Conservation (phyloP, 1,140 invertebrate species). For the Drosophila burlai region DNA sequence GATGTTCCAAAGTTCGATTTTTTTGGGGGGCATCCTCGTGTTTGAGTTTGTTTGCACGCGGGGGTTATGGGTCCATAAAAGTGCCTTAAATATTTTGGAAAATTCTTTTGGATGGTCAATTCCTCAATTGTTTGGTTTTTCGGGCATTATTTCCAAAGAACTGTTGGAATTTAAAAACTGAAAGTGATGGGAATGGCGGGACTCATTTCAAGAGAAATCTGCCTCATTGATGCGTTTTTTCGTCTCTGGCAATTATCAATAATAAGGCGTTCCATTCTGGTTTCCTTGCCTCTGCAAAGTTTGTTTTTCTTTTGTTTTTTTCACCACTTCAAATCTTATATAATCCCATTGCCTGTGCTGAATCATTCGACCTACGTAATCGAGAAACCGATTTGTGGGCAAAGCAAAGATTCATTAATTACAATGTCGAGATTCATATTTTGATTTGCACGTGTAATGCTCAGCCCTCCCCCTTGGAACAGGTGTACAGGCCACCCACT, state of each 20-base stretch:
- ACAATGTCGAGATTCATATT: constrained; percentile 55
- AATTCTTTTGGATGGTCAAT: constrained; percentile 8
- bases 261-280: neutral
- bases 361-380: constrained; percentile 52
- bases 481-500: constrained; percentile 33
- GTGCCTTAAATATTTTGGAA: neutral
- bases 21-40: neutral
- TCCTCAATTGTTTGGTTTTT: constrained; percentile 12
- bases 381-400: constrained; percentile 33
- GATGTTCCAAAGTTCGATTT: constrained; percentile 16
- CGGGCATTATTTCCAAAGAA: neutral
- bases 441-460: constrained; percentile 66
- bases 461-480: constrained; percentile 1
- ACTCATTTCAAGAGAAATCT: constrained; percentile 9
- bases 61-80: constrained; percentile 12
- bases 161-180: constrained; percentile 2
- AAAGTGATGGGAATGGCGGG: neutral
- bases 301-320: constrained; percentile 6
- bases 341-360: constrained; percentile 36
- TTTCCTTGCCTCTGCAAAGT: neutral
- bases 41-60: constrained; percentile 13
- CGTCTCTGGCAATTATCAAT: constrained; percentile 36
- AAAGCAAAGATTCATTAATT: constrained; percentile 57
- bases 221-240: constrained; percentile 13
- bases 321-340: constrained; percentile 20